Conservation (phyloP, 2,113 vertebrate species). For the Mus spicilegus region DNA sequence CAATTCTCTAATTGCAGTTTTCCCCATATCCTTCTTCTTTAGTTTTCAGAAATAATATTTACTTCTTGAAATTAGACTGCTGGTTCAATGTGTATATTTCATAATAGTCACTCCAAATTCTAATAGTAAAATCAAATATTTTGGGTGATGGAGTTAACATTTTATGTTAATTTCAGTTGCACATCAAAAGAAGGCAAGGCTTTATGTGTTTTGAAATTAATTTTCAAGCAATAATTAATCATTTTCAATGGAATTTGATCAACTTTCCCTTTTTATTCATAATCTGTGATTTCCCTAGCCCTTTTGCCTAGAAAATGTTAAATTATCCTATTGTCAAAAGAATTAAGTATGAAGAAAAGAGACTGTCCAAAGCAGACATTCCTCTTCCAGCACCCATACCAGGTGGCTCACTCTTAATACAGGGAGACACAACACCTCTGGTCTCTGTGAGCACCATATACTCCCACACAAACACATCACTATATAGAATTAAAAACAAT, state of each 20-base stretch:
- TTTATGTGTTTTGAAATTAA: constrained; percentile 7
- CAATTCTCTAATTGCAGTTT: background rate
- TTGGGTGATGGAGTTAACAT: background rate
- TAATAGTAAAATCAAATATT: constrained; percentile 36
- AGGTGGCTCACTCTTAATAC: background rate
- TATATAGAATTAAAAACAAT: background rate
- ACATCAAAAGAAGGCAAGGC: background rate
- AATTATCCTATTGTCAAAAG: background rate
- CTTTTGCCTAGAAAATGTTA: background rate
- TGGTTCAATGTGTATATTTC: constrained; percentile 35
- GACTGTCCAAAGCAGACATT: background rate
- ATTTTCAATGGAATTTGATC: background rate
- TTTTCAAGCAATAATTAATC: background rate
- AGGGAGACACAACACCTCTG: background rate
- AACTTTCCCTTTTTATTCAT: background rate
- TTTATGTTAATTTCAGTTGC: background rate
- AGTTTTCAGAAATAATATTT: constrained; percentile 57
- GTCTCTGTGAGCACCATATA: background rate
- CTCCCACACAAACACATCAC: background rate
- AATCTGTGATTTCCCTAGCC: background rate
- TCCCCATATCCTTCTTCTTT: background rate
- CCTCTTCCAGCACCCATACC: background rate
- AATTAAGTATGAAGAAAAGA: background rate
- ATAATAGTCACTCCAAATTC: constrained; percentile 57
- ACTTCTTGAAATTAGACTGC: constrained; percentile 29